These are phyloP conservation scores for Tachyglossus aculeatus DNA, from an alignment of 2,797 vertebrate genomes.

Conservation along the genomic window DNA sequence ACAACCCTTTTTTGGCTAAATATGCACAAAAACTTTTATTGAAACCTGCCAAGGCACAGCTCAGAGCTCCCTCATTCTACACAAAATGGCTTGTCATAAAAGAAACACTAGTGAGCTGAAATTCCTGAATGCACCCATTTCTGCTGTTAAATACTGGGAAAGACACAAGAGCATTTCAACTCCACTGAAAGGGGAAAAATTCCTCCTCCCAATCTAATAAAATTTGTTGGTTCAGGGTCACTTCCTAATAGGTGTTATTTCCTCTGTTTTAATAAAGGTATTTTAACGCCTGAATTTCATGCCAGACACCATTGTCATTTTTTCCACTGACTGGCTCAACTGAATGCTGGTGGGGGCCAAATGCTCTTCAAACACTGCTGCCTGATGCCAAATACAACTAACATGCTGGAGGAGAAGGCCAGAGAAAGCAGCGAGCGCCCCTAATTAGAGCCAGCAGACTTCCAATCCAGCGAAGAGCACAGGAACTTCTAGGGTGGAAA, in stretches of 20 bases:
- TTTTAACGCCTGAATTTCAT: constrained; percentile 68
- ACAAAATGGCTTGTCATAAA: constrained; percentile 52
- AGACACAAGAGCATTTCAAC: constrained; percentile 56
- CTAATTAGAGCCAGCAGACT: constrained; percentile 68
- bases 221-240: constrained; percentile 64
- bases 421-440: constrained; percentile 62
- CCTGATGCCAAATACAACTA: constrained; percentile 68
- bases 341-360: constrained; percentile 39
- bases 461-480: constrained; percentile 43
- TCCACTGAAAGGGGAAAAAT: constrained; percentile 50
- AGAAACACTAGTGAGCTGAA: constrained; percentile 44
- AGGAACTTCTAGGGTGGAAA: constrained; percentile 59
- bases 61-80: constrained; percentile 11
- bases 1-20: constrained; percentile 52
- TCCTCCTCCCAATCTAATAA: constrained; percentile 57
- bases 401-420: constrained; percentile 59
- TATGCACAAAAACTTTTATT: constrained; percentile 26
- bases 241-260: constrained; percentile 73
- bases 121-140: constrained; percentile 43
- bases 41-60: constrained; percentile 47
- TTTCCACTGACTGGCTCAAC: constrained; percentile 66
- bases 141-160: constrained; percentile 52
- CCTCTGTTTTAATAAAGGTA: constrained; percentile 71
- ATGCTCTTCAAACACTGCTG: constrained; percentile 51
- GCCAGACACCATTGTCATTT: constrained; percentile 69